Base-by-base conservation (phyloP, 2,797 vertebrate genomes). In the Alcedo quadribrachys region DNA sequence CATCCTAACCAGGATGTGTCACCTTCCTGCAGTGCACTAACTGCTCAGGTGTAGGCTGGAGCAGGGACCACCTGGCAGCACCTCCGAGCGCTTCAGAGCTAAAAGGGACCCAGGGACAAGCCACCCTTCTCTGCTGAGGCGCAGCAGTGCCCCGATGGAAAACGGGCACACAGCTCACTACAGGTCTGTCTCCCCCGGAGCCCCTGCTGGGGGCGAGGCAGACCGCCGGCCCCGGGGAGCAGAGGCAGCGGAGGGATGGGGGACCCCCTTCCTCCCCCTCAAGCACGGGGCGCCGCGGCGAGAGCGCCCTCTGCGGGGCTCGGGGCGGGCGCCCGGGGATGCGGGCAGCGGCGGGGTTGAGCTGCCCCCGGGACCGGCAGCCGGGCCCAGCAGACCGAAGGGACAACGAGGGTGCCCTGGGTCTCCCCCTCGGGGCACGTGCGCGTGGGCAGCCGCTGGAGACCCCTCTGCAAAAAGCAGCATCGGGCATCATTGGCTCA, bases 1-100 rank as follows among this genome's bases (percentile, higher is more conserved):
- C 92, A 87, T 83, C 85, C 73, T 42, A 77, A 74, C 61, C 61
- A 50, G 68, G 68, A 91, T 22, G 45, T 42, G 92, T 73, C 89
- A 79, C 78, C 60, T 69, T 84, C 12, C 81, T 62, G 63, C 63
- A 69, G 63, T 5, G 8, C 54, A 9, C 54, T 60, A 53, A 25
- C 66, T 6, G 62, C 62, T 27, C 57, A 3, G 32, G 19, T 81
- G 27, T 12, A 67, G 60, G 60, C 58, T 78, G 57, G 51, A 70
- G 69, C 73, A 77, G 45, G 37, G 20, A 71, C 62, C 46, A 1
- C 66, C 57, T 45, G 74, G 66, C 83, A 75, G 66, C 69, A 15
- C 24, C 80, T 25, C 48, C 12, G 16, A 45, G 69, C 69, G 7
- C 1, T 57, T 85, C 61, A 65, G 54, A 83, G 45, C 57, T 65